These are phyloP conservation scores for Drosophila suzukii DNA, from an alignment of 1,140 invertebrate genomes.

Conservation along the genomic window DNA sequence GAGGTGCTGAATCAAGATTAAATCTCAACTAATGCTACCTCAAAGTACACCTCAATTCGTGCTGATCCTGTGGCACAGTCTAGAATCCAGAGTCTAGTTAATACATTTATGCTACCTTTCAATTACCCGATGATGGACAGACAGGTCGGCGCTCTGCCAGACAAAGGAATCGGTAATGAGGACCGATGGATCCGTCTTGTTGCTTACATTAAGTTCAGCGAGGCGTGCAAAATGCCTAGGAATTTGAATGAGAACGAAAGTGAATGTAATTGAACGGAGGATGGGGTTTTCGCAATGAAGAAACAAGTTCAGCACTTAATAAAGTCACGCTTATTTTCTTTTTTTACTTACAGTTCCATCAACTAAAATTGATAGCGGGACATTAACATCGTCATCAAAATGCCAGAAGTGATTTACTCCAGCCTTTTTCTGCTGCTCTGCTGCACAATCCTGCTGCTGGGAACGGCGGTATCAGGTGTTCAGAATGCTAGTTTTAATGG, in stretches of 20 bases:
- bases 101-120: conserved; percentile 59
- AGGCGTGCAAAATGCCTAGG: conserved; percentile 67
- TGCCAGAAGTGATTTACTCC: conserved; percentile 25
- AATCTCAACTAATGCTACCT: background rate
- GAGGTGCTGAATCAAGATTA: background rate
- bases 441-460: conserved; percentile 52
- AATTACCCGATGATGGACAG: conserved; percentile 46
- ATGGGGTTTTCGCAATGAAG: conserved; percentile 1
- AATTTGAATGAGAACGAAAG: conserved; percentile 72
- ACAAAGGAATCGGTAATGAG: conserved; percentile 76
- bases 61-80: conserved; percentile 1
- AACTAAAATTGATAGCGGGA: conserved; percentile 14
- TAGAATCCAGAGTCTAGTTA: conserved; percentile 13
- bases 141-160: conserved; percentile 57
- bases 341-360: conserved; percentile 44
- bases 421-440: conserved; percentile 34
- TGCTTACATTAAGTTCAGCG: conserved; percentile 67
- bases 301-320: conserved; percentile 61
- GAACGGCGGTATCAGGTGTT: conserved; percentile 51
- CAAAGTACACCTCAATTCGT: background rate
- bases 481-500: conserved; percentile 29
- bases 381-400: conserved; percentile 1
- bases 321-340: conserved; percentile 48
- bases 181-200: conserved; percentile 63
- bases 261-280: conserved; percentile 34